A percentile compares a stretch with the other conserved stretches of the same genome.
Conservation (phyloP, 2,888 invertebrate genomes). For the Clunio marinus region DNA sequence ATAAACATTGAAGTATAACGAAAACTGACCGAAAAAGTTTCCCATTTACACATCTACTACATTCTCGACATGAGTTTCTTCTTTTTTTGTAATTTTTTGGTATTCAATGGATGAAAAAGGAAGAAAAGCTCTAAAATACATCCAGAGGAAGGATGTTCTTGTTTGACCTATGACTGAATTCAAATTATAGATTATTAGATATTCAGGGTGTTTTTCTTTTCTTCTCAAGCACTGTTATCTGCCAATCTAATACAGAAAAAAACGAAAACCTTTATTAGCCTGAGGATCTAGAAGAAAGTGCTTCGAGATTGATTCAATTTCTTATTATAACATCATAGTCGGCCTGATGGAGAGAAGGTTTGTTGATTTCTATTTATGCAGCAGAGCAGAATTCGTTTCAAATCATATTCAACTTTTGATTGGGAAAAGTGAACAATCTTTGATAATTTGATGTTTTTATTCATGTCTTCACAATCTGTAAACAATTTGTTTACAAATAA, state of each 20-base stretch:
- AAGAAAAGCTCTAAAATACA: background rate
- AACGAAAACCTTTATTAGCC: background rate
- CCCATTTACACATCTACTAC: constrained; percentile 6
- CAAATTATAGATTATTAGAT: constrained; percentile 8
- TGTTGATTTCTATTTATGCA: too few species aligned
- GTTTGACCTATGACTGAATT: constrained; percentile 13
- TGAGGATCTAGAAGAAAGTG: background rate
- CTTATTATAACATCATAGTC: too few species aligned
- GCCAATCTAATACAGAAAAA: background rate
- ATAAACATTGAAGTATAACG: background rate
- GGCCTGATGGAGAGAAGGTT: too few species aligned
- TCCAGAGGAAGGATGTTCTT: background rate
- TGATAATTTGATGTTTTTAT: too few species aligned
- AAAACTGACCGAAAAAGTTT: too few species aligned
- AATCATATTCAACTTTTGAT: too few species aligned
- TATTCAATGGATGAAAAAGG: background rate
- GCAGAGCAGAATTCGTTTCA: too few species aligned
- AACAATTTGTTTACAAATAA: too few species aligned
- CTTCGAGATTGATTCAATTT: background rate
- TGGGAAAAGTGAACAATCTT: too few species aligned
- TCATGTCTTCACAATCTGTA: too few species aligned
- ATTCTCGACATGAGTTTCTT: background rate
- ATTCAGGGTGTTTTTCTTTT: constrained; percentile 8
- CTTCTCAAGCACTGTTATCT: background rate
- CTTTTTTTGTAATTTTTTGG: background rate